Evolutionary conservation across 2,888 invertebrate species (phyloP).

Genomic region (Leptinotarsa rubiginosa): DNA sequence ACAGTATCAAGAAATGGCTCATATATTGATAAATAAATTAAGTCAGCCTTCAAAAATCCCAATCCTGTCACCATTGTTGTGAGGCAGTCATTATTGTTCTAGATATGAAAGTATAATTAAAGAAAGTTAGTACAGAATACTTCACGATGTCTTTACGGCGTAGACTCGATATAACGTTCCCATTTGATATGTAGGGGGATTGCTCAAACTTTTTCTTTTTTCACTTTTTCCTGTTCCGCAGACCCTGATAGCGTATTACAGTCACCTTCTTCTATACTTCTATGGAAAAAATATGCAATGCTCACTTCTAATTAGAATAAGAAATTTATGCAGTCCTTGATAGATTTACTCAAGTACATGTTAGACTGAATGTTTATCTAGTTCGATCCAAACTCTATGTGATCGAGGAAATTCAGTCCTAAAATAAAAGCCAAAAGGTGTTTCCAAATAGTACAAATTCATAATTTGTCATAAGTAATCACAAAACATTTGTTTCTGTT

Average conservation of each 20-base stretch:
- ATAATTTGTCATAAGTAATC: background rate
- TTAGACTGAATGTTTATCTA: conserved; percentile 5
- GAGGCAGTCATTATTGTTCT: conserved; percentile 53
- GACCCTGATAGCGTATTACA: conserved; percentile 31
- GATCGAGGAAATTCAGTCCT: conserved; percentile 15
- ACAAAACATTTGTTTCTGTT: no score
- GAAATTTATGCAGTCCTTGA: conserved; percentile 10
- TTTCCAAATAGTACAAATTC: background rate
- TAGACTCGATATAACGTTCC: conserved; percentile 51
- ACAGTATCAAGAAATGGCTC: conserved; percentile 30
- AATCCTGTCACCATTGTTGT: conserved; percentile 50
- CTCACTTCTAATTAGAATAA: conserved; percentile 21
- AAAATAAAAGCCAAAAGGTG: conserved; percentile 11
- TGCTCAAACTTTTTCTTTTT: conserved; percentile 55
- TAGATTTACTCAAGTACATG: conserved; percentile 9
- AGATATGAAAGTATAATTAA: conserved; percentile 48
- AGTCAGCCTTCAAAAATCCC: conserved; percentile 12
- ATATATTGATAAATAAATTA: conserved; percentile 31
- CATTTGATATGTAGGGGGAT: conserved; percentile 61
- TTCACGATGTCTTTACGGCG: conserved; percentile 58
- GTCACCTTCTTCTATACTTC: conserved; percentile 46
- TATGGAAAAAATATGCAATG: conserved; percentile 32
- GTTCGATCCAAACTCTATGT: conserved; percentile 16
- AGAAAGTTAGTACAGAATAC: conserved; percentile 61
- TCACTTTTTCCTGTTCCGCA: conserved; percentile 39